Evolutionary conservation across 2,113 vertebrate genomes (phyloP).

Genomic region (Coptodon bakossiorum): DNA sequence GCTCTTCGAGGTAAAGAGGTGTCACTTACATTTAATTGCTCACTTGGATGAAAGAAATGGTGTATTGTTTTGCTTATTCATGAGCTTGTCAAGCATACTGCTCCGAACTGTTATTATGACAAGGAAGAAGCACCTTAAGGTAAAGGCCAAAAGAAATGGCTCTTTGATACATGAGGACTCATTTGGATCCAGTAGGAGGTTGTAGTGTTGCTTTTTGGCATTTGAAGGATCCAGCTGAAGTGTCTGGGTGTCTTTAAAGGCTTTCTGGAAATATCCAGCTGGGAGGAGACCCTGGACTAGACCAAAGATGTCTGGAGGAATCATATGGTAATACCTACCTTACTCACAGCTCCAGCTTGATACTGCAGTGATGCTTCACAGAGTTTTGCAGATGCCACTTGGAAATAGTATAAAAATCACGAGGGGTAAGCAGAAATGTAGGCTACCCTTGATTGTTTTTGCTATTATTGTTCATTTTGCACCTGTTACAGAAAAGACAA

Average conservation of each 20-base stretch:
- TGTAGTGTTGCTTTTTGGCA: not conserved
- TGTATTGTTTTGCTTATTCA: not conserved
- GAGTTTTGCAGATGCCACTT: not conserved
- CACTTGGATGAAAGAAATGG: not conserved
- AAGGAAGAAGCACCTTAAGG: not conserved
- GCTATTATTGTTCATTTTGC: not conserved
- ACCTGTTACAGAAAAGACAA: not conserved
- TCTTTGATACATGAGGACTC: not conserved
- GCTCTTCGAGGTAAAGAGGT: fast-evolving
- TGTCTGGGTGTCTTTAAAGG: not conserved
- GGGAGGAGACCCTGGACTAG: not conserved
- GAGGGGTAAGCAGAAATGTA: not conserved
- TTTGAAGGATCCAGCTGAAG: not conserved
- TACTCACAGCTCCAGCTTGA: not conserved
- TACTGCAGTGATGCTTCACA: not conserved
- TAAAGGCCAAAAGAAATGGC: fast-evolving
- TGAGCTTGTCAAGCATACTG: fast-evolving
- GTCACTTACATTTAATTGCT: not conserved
- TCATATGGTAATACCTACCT: not conserved
- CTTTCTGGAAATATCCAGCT: fast-evolving
- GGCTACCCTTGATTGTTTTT: fast-evolving
- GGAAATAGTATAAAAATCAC: fast-evolving
- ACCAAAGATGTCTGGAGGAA: not conserved
- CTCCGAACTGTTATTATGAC: not conserved
- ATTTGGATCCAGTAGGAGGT: not conserved